Conservation (phyloP, 2,113 vertebrate species). For the Centrocercus urophasianus region DNA sequence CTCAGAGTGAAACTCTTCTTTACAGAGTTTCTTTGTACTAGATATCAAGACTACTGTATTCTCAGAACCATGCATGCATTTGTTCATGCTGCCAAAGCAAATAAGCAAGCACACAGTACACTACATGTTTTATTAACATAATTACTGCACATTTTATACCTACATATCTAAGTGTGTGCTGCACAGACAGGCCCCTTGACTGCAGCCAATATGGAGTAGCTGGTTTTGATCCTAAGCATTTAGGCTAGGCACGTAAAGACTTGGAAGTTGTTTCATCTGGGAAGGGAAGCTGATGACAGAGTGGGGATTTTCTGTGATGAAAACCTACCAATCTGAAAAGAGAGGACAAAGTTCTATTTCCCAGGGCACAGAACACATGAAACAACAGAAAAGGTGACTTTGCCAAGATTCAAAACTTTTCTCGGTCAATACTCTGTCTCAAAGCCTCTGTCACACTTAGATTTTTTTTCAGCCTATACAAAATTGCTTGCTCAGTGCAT, state of each 20-base stretch:
- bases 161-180: not conserved
- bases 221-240: not conserved
- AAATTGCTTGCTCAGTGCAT: not conserved
- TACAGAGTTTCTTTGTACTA: not conserved
- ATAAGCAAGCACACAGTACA: not conserved
- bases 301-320: not conserved
- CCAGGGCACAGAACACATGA: not conserved
- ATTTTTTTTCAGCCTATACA: not conserved
- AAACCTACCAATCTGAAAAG: not conserved
- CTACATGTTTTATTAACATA: not conserved
- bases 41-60: not conserved
- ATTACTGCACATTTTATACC: not conserved
- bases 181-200: not conserved
- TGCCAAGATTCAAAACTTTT: not conserved
- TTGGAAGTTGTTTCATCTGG: not conserved
- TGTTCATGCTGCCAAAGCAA: not conserved
- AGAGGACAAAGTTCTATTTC: not conserved
- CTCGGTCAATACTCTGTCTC: not conserved
- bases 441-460: not conserved
- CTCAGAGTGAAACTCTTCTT: not conserved
- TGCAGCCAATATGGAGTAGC: not conserved
- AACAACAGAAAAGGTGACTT: constrained; percentile 20
- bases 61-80: not conserved
- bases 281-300: not conserved
- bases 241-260: not conserved